A percentile compares a stretch with the other conserved stretches of the same genome.
These are phyloP conservation scores for Athene noctua DNA, from an alignment of 2,113 vertebrate genomes.

Conservation along the genomic window DNA sequence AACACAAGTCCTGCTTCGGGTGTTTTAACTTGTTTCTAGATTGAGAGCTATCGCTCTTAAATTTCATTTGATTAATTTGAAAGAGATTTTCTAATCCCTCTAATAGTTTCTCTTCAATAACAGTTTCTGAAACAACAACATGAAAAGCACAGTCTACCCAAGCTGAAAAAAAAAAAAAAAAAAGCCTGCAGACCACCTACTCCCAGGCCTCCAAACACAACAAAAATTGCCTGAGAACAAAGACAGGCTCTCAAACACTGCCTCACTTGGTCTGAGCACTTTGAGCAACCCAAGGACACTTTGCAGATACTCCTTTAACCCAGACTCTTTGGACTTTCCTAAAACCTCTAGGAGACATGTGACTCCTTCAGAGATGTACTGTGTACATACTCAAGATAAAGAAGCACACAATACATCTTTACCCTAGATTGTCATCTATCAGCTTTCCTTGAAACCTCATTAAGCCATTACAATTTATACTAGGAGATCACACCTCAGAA, in stretches of 20 bases:
- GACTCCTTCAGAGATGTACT: neutral
- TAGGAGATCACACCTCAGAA: neutral
- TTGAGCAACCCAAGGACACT: neutral
- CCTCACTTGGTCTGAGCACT: neutral
- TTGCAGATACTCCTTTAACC: neutral
- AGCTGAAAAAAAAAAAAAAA: neutral
- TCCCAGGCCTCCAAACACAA: neutral
- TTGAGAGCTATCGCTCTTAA: neutral
- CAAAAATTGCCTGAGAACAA: neutral
- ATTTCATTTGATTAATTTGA: neutral
- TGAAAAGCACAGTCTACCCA: neutral
- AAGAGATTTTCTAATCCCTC: neutral
- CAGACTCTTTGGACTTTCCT: neutral
- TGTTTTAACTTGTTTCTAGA: neutral
- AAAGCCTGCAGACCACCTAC: neutral
- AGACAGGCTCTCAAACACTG: neutral
- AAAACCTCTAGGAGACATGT: neutral
- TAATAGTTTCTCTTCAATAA: neutral
- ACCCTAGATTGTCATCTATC: neutral
- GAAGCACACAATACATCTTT: fast-evolving
- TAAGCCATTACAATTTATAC: neutral
- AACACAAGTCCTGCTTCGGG: neutral
- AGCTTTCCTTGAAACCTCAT: neutral
- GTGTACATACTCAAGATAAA: neutral
- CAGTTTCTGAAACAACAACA: neutral